Percentiles rank a stretch among this genome's conserved stretches.
These are phyloP conservation scores for Junonia oenone DNA, from an alignment of 2,888 invertebrate genomes.

Conservation along the genomic window DNA sequence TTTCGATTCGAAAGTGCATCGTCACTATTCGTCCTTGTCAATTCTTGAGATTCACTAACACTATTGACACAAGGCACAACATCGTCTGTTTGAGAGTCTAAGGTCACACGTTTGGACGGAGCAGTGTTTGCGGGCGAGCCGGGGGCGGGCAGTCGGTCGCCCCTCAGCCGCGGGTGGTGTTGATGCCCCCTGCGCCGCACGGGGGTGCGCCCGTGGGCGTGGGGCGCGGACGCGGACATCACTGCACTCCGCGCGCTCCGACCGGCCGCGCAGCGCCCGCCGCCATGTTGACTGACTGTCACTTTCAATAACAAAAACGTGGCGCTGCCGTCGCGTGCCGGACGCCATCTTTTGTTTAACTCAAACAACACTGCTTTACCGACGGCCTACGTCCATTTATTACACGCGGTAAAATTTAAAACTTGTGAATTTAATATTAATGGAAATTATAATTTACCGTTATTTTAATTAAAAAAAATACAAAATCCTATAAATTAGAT, in stretches of 20 bases:
- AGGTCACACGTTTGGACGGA: constrained; percentile 74
- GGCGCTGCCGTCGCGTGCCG: constrained; percentile 62
- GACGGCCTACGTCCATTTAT: constrained; percentile 38
- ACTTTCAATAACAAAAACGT: constrained; percentile 42
- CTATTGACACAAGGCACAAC: constrained; percentile 78
- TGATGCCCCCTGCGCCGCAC: constrained; percentile 85
- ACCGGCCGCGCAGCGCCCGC: constrained; percentile 72
- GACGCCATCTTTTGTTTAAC: constrained; percentile 59
- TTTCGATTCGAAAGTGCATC: constrained; percentile 77
- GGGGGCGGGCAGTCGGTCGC: constrained; percentile 78
- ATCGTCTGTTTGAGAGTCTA: constrained; percentile 65
- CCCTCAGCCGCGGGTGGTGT: constrained; percentile 85
- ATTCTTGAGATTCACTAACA: constrained; percentile 78
- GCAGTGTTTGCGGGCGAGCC: constrained; percentile 46
- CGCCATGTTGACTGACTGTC: constrained; percentile 80
- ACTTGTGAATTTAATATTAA: constrained; percentile 1
- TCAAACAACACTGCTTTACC: constrained; percentile 57
- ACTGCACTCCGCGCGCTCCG: constrained; percentile 64
- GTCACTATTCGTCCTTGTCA: constrained; percentile 78
- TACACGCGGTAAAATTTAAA: constrained; percentile 48
- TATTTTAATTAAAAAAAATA: too few species aligned
- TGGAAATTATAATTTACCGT: too few species aligned
- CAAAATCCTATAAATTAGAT: too few species aligned
- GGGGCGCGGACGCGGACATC: constrained; percentile 81
- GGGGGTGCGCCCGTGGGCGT: constrained; percentile 80